These are phyloP conservation scores for Amphiprion percula DNA, from an alignment of 2,113 vertebrate species.

Conservation along the genomic window DNA sequence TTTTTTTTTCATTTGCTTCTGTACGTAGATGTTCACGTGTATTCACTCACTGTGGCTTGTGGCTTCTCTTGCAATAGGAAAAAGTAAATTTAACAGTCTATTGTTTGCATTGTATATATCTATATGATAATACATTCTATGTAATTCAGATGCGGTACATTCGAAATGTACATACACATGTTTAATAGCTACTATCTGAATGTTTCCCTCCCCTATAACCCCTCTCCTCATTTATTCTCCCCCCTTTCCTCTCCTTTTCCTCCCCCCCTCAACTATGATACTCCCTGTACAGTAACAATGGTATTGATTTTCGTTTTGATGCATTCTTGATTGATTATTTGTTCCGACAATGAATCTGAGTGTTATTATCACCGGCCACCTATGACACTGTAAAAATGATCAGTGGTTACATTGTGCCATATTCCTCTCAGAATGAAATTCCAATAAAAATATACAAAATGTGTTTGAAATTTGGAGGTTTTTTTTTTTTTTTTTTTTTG, in stretches of 20 bases:
- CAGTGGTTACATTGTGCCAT: slow-evolving; percentile 82
- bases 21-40: slow-evolving; percentile 76
- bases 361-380: slow-evolving; percentile 68
- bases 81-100: slow-evolving; percentile 63
- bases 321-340: slow-evolving; percentile 72
- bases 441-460: slow-evolving; percentile 80
- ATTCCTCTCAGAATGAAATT: slow-evolving; percentile 79
- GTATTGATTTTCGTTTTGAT: slow-evolving; percentile 72
- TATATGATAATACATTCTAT: slow-evolving; percentile 76
- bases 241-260: not conserved
- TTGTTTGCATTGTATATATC: slow-evolving; percentile 80
- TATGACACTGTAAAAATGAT: slow-evolving; percentile 71
- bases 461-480: slow-evolving; percentile 45
- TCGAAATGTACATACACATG: slow-evolving; percentile 83
- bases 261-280: slow-evolving; percentile 35
- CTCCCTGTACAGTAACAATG: slow-evolving; percentile 77
- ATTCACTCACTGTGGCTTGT: slow-evolving; percentile 80
- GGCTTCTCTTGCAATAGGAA: slow-evolving; percentile 77
- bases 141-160: slow-evolving; percentile 78
- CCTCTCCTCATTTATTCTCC: slow-evolving; percentile 36
- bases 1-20: slow-evolving; percentile 73
- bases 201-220: slow-evolving; percentile 45
- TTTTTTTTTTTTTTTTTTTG: slow-evolving; percentile 6
- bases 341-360: slow-evolving; percentile 69
- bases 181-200: slow-evolving; percentile 82